Evolutionary conservation across 2,797 vertebrate species (phyloP).

Genomic region (Poeciliopsis gracilis): DNA sequence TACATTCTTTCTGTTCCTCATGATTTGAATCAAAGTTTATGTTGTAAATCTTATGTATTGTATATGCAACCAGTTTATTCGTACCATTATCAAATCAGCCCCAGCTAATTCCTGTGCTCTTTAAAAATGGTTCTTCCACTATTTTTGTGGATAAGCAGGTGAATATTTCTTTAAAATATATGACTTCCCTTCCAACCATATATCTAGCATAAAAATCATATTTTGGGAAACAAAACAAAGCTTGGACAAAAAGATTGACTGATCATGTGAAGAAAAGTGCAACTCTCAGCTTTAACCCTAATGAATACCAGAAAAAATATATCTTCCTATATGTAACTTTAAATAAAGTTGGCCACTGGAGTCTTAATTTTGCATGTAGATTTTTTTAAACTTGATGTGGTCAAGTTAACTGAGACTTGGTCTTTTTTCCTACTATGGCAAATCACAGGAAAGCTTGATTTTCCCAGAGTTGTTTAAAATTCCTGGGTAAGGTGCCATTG

Average conservation of each 20-base stretch:
- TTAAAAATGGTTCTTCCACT: background rate
- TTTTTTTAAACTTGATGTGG: background rate
- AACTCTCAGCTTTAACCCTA: background rate
- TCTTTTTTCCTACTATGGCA: background rate
- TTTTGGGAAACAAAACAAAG: background rate
- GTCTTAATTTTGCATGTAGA: background rate
- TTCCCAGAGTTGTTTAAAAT: background rate
- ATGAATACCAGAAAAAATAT: background rate
- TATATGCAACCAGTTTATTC: background rate
- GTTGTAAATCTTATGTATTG: background rate
- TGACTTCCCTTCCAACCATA: background rate
- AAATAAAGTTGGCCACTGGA: background rate
- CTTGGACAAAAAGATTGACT: background rate
- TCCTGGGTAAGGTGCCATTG: background rate
- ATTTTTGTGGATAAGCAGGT: background rate
- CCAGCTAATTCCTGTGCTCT: background rate
- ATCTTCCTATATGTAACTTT: background rate
- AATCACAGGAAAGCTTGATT: background rate
- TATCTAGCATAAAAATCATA: background rate
- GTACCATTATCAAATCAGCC: background rate
- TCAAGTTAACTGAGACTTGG: background rate
- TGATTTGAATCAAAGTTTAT: too few species aligned
- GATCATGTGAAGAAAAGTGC: background rate
- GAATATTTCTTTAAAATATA: background rate
- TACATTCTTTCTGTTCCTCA: too few species aligned